These are phyloP conservation scores for Dolichopus griseipennis DNA, from an alignment of 2,888 invertebrate species.

Conservation along the genomic window DNA sequence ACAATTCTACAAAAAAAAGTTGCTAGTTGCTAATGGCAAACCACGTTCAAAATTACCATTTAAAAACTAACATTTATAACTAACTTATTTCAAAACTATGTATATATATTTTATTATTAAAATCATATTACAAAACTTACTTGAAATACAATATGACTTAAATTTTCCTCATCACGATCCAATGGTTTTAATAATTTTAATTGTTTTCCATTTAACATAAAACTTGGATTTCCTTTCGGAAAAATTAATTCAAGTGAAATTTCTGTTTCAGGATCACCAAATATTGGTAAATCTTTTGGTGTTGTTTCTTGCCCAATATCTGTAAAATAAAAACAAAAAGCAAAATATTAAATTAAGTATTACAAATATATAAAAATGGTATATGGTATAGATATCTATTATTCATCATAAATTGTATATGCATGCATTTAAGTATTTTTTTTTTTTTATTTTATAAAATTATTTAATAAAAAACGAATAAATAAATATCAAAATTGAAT, in stretches of 20 bases:
- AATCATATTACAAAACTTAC: conserved; percentile 43
- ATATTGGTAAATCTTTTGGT: conserved; percentile 72
- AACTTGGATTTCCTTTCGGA: conserved; percentile 68
- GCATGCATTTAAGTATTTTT: background rate
- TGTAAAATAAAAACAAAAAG: conserved; percentile 41
- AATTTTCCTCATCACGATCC: conserved; percentile 75
- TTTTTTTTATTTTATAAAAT: background rate
- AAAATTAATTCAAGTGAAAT: conserved; percentile 70
- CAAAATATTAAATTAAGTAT: background rate
- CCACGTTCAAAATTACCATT: no score
- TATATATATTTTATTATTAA: no score
- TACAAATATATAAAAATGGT: background rate
- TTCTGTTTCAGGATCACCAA: conserved; percentile 70
- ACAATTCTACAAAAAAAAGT: no score
- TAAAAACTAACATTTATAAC: no score
- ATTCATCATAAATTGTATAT: background rate
- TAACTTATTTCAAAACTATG: no score
- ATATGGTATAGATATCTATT: background rate
- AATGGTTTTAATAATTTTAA: conserved; percentile 69
- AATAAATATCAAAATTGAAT: conserved; percentile 6
- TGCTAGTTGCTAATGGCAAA: no score
- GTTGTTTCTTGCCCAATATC: conserved; percentile 75
- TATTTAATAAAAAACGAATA: conserved; percentile 3
- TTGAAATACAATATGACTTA: conserved; percentile 83
- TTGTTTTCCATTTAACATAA: conserved; percentile 73